Conservation (phyloP, 2,888 invertebrate genomes). For the Hydraecia micacea region DNA sequence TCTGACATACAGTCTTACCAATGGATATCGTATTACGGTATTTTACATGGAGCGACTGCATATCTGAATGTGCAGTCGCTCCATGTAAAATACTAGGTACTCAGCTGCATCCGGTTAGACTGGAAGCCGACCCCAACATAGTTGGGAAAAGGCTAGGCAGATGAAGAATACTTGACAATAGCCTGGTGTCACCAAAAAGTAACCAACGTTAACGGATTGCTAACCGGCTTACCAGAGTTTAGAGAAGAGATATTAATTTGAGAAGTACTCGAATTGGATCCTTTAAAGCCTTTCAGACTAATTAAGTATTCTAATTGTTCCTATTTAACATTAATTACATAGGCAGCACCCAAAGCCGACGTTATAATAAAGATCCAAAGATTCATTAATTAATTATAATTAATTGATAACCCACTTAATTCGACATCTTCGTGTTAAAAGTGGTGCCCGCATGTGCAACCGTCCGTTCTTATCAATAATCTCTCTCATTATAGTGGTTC, state of each 20-base stretch:
- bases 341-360: not conserved
- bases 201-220: not conserved
- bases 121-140: not conserved
- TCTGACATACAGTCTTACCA: no score
- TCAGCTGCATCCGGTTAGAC: not conserved
- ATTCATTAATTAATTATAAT: slow-evolving; percentile 31
- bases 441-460: slow-evolving; percentile 23
- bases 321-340: slow-evolving; percentile 6
- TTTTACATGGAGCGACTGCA: no score
- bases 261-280: not conserved
- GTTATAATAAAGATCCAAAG: slow-evolving; percentile 17
- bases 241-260: not conserved
- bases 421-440: slow-evolving; percentile 9
- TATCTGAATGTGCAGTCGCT: no score
- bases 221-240: not conserved
- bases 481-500: slow-evolving; percentile 3
- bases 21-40: no score
- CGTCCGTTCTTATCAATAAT: slow-evolving; percentile 32
- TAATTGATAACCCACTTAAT: slow-evolving; percentile 43
- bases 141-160: no score
- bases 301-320: slow-evolving; percentile 14
- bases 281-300: not conserved
- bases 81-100: not conserved
- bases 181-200: not conserved
- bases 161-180: no score